Conservation (phyloP, 2,113 vertebrate genomes). For the Ceratotherium simum region DNA sequence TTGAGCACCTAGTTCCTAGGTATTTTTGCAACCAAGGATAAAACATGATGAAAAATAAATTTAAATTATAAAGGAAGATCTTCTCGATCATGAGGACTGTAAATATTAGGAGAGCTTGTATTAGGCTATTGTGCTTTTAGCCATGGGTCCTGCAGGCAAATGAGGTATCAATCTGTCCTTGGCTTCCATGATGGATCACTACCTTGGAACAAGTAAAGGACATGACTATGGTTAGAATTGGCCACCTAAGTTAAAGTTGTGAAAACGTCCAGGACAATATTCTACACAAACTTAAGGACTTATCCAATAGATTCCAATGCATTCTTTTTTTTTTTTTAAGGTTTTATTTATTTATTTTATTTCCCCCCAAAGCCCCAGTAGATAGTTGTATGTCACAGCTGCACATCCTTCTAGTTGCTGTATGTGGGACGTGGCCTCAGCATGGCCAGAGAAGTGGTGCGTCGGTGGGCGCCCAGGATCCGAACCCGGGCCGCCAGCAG, state of each 20-base stretch:
- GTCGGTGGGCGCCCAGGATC: too few relatives aligned
- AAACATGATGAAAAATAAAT: not conserved
- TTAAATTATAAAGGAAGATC: not conserved
- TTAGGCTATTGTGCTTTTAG: not conserved
- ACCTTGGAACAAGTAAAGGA: not conserved
- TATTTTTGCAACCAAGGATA: slow-evolving; percentile 16
- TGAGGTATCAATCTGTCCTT: not conserved
- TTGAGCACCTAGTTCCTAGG: not conserved
- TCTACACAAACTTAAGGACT: not conserved
- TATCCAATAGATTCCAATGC: not conserved
- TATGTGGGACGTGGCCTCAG: too few relatives aligned
- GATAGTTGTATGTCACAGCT: too few relatives aligned
- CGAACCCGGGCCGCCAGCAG: too few relatives aligned
- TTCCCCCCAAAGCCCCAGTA: too few relatives aligned
- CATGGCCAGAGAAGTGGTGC: too few relatives aligned
- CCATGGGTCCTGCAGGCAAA: not conserved
- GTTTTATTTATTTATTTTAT: too few relatives aligned
- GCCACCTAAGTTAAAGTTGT: not conserved
- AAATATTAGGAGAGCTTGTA: not conserved
- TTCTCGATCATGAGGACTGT: not conserved
- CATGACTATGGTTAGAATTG: not conserved
- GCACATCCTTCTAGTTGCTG: too few relatives aligned
- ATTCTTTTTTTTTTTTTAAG: not conserved
- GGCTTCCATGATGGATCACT: not conserved
- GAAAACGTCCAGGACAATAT: not conserved